Base-by-base conservation (phyloP, 1,140 invertebrate genomes). In the Pseudoatta argentina region DNA sequence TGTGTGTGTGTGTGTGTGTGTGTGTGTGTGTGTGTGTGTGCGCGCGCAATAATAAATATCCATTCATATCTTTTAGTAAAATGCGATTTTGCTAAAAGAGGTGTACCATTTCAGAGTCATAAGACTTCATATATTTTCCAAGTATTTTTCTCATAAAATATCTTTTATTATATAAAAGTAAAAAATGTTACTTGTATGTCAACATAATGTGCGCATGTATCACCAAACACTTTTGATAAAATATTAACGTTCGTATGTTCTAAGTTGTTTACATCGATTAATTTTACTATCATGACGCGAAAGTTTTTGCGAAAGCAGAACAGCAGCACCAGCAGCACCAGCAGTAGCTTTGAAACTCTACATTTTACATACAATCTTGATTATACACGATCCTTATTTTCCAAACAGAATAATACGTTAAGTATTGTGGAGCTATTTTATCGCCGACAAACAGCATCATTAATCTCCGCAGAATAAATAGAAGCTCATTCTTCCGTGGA, bases 371-470 rank as follows among this genome's bases (percentile, higher is more conserved):
- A 63, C 39, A 83, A 82, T 61, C 67, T 18, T 73, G 57, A 83
- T 83, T 83, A 83, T 44, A 83, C 44, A 30, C 24, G 44, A 79
- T 61, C 48, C 30, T 34, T n/a, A 30, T 75, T 83, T 83, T 51
- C 39, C 44, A 83, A 83, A 83, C 79, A 61, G 39, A 83, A 82
- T 82, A 82, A 73, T 59, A 82, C 55, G 24, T 48, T 59, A 73
- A 82, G 79, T 82, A 59, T 82, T 24, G 39, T 27, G 39, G 4
- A 12, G 44, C 69, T 24, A 83, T 83, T 83, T 73, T 64, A 83
- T 73, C 79, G 69, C 39, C 69, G 69, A 83, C 79, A 75, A 83
- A 83, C 79, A 83, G 69, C 69, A 24, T 83, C 79, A 75, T 83
- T 73, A 83, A 83, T 83, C 67, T 83, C 39, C 18, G 14, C 69